Base-by-base conservation (phyloP, 2,888 invertebrate genomes). In the Tridacna gigas region DNA sequence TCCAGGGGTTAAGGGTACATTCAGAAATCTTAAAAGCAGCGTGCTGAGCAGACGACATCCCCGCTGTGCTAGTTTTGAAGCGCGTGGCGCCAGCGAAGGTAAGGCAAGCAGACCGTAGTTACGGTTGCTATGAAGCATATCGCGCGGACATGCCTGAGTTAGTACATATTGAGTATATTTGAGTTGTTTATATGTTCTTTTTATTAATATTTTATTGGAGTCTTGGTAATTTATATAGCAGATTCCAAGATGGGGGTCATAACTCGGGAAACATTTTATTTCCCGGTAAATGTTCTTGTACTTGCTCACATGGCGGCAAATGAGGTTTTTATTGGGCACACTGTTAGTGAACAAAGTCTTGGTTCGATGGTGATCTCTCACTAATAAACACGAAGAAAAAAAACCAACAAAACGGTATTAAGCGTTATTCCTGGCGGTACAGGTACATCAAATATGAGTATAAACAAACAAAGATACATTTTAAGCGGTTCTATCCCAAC, bases 21-120 rank as follows among this genome's bases (percentile, higher is more conserved):
- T 37, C 37, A 7, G 37, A 37, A 37, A 37, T 37, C 37, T 37
- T 37, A 37, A 37, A 37, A 37, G 37, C 37, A 37, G 37, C 86
- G 78, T 84, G 86, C 86, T 87, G 86, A 25, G 84, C 74, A 79
- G 82, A 84, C 79, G 86, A 82, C 76, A 74, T 37, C 71, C 84
- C 84, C 71, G 80, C 86, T 74, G 86, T 25, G 82, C 48, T 78
- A 75, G 65, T 86, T 82, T 82, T 77, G 79, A 78, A 80, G 80
- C 82, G 82, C 82, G 82, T 82, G 86, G 82, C 82, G 82, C 86
- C 82, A 82, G 69, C 69, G 71, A 78, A 82, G 77, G 71, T 63
- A 51, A 26, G 77, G 78, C 63, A 69, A 80, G 73, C 71, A 82
- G 82, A 82, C 82, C 82, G 74, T 78, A 47, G 25, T 22, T n/a